Evolutionary conservation across 1,140 invertebrate species (phyloP).

Genomic region (Drosophila trapezifrons): DNA sequence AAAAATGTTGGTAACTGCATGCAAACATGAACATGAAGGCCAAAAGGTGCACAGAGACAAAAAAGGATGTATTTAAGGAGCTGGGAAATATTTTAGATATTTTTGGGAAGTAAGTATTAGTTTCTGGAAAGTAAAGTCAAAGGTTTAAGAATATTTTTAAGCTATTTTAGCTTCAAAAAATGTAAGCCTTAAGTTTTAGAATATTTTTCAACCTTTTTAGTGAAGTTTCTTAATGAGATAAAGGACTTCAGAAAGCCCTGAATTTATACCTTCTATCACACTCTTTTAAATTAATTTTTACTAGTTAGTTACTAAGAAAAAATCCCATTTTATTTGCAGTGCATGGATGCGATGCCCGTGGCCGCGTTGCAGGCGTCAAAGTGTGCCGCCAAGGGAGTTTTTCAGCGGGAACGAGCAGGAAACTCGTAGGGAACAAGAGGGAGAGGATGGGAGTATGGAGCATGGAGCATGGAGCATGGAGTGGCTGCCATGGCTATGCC

Average conservation of each 20-base stretch:
- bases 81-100: too few relatives aligned
- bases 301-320: too few relatives aligned
- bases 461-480: background rate
- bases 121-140: too few relatives aligned
- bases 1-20: conserved; percentile 62
- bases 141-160: too few relatives aligned
- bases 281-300: too few relatives aligned
- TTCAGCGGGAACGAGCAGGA: conserved; percentile 1
- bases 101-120: too few relatives aligned
- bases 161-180: too few relatives aligned
- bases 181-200: too few relatives aligned
- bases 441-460: background rate
- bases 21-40: conserved; percentile 71
- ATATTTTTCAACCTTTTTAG: too few relatives aligned
- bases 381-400: conserved; percentile 30
- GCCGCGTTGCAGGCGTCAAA: conserved; percentile 52
- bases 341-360: conserved; percentile 12
- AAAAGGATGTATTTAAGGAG: background rate
- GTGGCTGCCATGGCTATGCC: conserved; percentile 26
- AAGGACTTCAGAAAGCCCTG: too few relatives aligned
- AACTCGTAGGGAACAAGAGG: background rate
- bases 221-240: too few relatives aligned
- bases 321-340: conserved; percentile 7
- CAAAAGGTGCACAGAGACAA: conserved; percentile 23
- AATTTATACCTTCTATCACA: background rate